Percentiles rank a stretch among this genome's conserved stretches.
Evolutionary conservation across 1,140 invertebrate genomes (phyloP).

Genomic region (Cecropterus lyciades): DNA sequence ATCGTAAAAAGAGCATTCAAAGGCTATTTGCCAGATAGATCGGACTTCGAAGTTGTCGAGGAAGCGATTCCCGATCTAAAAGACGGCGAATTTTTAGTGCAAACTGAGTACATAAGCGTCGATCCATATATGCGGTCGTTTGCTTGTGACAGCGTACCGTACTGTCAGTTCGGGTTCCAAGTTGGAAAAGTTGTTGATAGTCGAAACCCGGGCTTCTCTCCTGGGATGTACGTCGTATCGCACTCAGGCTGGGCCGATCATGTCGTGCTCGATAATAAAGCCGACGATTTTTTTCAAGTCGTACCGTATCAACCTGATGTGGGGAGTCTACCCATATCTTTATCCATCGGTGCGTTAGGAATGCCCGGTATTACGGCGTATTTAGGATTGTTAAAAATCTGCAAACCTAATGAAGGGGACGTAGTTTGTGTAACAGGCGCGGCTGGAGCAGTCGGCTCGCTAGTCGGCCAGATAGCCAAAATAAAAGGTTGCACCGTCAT

Average conservation of each 20-base stretch:
- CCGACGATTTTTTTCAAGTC: slow-evolving; percentile 18
- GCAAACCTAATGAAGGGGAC: slow-evolving; percentile 32
- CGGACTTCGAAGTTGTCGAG: slow-evolving; percentile 75
- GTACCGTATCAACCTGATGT: slow-evolving; percentile 32
- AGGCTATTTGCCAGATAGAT: slow-evolving; percentile 64
- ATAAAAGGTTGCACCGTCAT: slow-evolving; percentile 87
- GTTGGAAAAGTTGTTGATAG: slow-evolving; percentile 62
- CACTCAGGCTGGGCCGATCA: slow-evolving; percentile 86
- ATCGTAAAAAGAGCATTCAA: slow-evolving; percentile 70
- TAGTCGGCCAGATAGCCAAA: slow-evolving; percentile 90
- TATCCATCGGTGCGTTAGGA: slow-evolving; percentile 34
- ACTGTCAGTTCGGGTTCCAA: slow-evolving; percentile 73
- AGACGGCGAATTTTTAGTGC: slow-evolving; percentile 74
- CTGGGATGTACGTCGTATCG: slow-evolving; percentile 83
- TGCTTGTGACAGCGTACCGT: slow-evolving; percentile 45
- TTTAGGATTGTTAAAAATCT: slow-evolving; percentile 33
- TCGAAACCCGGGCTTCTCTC: slow-evolving; percentile 77
- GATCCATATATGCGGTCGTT: slow-evolving; percentile 82
- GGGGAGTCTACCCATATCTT: slow-evolving; percentile 23
- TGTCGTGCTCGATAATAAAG: slow-evolving; percentile 56
- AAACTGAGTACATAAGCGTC: slow-evolving; percentile 82
- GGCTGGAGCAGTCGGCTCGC: slow-evolving; percentile 87
- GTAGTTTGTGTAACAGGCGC: slow-evolving; percentile 86
- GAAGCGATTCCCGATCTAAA: slow-evolving; percentile 68
- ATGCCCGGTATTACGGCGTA: slow-evolving; percentile 37